Base-by-base conservation (phyloP, 2,888 invertebrate species). In the Ormia ochracea region DNA sequence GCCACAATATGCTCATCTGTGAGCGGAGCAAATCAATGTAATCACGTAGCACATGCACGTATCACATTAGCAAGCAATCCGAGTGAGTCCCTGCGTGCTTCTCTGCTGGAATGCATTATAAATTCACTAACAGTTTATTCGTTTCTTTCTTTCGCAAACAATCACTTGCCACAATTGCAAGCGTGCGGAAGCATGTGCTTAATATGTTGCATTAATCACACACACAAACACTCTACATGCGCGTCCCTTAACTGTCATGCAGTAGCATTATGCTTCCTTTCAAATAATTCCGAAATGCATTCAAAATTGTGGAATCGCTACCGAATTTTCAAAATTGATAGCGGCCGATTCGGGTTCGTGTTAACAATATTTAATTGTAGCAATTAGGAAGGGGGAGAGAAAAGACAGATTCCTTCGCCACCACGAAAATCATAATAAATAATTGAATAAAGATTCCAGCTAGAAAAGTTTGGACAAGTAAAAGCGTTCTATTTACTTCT, bases 21-120 rank as follows among this genome's bases (percentile, higher is more conserved):
- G 45, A n/a, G 17, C 2, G 28, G 17, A 1, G 9, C 36, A 65
- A 65, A 73, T 73, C 63, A 73, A 48, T 56, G 63, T 45, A 48
- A 48, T 65, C 73, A 73, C 63, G 63, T 73, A 52, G 41, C 54
- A 45, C 52, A n/a, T 54, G 43, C 72, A 63, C 72, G 61, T 73
- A 63, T 73, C 63, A 36, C 45, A 73, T 73, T 73, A 73, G 36
- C 14, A 54, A 45, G 17, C 45, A 73, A 36, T 28, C 54, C 23
- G n/a, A 45, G 45, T 28, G 45, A 33, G 54, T 36, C 54, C 23
- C 19, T 54, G 45, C 36, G 45, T 43, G 54, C 43, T 21, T 45
- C 36, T 56, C 52, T 36, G 45, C 48, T 21, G 45, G 56, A 26
- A 21, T 54, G 36, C 26, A 33, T 52, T 72, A 31, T 10, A 73